A percentile compares a stretch with the other conserved stretches of the same genome.
Evolutionary conservation across 2,888 invertebrate species (phyloP).

Genomic region (Agelastica alni): DNA sequence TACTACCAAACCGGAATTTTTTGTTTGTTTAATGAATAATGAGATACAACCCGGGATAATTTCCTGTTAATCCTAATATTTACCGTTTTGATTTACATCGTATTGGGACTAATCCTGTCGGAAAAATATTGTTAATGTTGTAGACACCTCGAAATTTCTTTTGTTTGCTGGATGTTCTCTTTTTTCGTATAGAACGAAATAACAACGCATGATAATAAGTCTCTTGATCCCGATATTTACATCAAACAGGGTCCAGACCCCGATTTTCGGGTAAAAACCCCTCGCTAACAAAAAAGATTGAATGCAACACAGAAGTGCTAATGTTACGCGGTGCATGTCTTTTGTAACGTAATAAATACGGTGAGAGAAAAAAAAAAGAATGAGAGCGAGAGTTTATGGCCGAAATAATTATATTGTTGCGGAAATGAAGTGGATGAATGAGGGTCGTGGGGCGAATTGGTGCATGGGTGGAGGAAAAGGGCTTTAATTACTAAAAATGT

Average conservation of each 20-base stretch:
- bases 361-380: conserved; percentile 20
- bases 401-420: conserved; percentile 51
- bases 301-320: conserved; percentile 27
- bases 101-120: too few relatives aligned
- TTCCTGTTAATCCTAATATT: too few relatives aligned
- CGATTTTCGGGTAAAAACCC: conserved; percentile 14
- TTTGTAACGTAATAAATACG: conserved; percentile 32
- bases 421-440: conserved; percentile 38
- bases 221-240: conserved; percentile 8
- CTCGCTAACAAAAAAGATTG: conserved; percentile 13
- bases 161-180: neutral
- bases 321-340: conserved; percentile 33
- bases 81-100: too few relatives aligned
- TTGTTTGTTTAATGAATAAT: too few relatives aligned
- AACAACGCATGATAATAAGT: neutral
- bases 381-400: conserved; percentile 35
- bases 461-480: conserved; percentile 22
- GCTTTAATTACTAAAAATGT: conserved; percentile 32
- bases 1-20: too few relatives aligned
- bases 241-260: conserved; percentile 7
- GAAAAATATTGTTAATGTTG: too few relatives aligned
- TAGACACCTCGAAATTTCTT: neutral
- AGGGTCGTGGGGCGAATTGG: conserved; percentile 36
- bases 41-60: too few relatives aligned
- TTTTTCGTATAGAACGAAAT: neutral